A percentile compares a stretch with the other conserved stretches of the same genome.
These are phyloP conservation scores for Rhegmatorhina hoffmannsi DNA, from an alignment of 2,113 vertebrate genomes.

Conservation along the genomic window DNA sequence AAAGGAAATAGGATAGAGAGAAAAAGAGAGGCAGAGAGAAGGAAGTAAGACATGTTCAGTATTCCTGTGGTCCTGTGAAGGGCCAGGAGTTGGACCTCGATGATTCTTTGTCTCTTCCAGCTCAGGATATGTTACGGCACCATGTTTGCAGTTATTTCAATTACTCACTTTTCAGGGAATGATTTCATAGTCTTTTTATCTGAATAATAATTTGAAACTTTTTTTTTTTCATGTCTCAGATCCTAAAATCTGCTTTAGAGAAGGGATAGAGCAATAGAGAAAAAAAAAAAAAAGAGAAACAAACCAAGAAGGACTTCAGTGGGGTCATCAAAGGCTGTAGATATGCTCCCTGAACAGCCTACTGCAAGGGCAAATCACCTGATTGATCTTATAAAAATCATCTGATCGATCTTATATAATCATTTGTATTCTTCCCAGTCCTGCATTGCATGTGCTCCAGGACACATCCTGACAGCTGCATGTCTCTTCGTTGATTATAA, in stretches of 20 bases:
- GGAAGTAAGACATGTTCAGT: not conserved
- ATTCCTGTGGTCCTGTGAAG: not conserved
- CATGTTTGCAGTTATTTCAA: not conserved
- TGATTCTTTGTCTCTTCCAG: accelerated
- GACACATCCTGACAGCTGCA: constrained; percentile 14
- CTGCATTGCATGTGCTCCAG: not conserved
- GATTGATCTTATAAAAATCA: constrained; percentile 36
- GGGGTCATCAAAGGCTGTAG: not conserved
- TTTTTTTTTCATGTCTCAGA: accelerated
- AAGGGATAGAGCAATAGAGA: not conserved
- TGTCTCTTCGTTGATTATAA: constrained; percentile 40
- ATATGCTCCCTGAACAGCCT: not conserved
- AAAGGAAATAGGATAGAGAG: accelerated
- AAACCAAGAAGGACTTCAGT: not conserved
- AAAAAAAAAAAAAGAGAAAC: not conserved
- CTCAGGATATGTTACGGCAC: not conserved
- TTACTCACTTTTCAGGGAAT: not conserved
- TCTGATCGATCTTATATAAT: not conserved
- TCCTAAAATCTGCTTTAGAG: not conserved
- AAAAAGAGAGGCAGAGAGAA: not conserved
- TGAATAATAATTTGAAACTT: not conserved
- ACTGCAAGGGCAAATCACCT: constrained; percentile 5
- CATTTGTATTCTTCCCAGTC: constrained; percentile 32
- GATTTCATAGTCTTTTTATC: not conserved
- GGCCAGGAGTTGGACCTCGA: not conserved